Evolutionary conservation across 2,113 vertebrate genomes (phyloP).

Genomic region (Fulmarus glacialis): DNA sequence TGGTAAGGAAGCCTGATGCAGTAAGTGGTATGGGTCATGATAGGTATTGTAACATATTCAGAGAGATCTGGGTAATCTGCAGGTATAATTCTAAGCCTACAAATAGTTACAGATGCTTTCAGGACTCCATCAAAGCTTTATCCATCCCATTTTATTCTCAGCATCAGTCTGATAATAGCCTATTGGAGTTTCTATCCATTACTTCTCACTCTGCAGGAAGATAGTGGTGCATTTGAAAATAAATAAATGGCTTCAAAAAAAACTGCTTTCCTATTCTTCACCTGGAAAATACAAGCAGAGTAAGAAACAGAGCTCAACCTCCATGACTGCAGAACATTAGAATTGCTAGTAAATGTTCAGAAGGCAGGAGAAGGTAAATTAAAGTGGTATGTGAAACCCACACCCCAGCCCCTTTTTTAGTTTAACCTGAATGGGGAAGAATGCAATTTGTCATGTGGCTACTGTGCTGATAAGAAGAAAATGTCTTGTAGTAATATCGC

Average conservation of each 20-base stretch:
- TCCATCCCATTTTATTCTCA: constrained; percentile 11
- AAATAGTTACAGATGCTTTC: background rate
- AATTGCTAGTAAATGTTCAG: background rate
- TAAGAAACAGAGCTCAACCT: background rate
- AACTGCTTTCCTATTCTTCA: background rate
- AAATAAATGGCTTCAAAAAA: constrained; percentile 29
- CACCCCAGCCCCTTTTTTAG: background rate
- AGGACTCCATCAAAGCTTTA: constrained; percentile 23
- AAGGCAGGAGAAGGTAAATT: background rate
- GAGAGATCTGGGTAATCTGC: background rate
- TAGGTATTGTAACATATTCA: background rate
- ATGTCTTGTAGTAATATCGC: background rate
- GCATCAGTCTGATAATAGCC: background rate
- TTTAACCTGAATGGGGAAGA: background rate
- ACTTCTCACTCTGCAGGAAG: constrained; percentile 1
- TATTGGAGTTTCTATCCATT: background rate
- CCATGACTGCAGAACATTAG: background rate
- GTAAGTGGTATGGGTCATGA: background rate
- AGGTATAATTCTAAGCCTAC: background rate
- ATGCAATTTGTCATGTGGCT: background rate
- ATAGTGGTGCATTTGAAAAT: constrained; percentile 2
- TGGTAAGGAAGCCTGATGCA: background rate
- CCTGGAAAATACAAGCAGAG: constrained; percentile 22
- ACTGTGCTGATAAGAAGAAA: background rate
- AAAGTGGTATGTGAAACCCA: background rate